phyloP scores from a whole-genome alignment of 2,888 invertebrate genomes.

The Serripes groenlandicus region DNA sequence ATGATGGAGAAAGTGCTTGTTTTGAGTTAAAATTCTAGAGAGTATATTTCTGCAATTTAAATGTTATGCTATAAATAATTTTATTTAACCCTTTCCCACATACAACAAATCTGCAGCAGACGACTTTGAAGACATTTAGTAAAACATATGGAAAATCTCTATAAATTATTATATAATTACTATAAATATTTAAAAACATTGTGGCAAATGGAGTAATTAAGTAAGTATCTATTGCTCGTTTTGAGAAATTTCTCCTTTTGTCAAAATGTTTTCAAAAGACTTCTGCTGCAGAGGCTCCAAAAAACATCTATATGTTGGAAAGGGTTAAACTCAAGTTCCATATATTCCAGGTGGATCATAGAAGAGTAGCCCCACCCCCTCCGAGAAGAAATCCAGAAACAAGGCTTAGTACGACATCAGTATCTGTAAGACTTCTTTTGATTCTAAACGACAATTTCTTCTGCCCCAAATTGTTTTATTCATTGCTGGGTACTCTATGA shows the following conservation, averaged over 20 bases:
- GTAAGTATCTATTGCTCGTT: too few species aligned
- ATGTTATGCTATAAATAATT: neutral
- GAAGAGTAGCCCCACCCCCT: constrained; percentile 65
- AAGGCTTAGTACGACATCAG: constrained; percentile 67
- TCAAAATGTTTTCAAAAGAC: neutral
- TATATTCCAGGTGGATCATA: constrained; percentile 32
- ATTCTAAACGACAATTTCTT: too few species aligned
- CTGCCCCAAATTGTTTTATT: too few species aligned
- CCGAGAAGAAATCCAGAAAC: constrained; percentile 71
- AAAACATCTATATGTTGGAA: neutral
- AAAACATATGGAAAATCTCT: neutral
- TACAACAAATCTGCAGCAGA: neutral
- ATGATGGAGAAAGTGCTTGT: too few species aligned
- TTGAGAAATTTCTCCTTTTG: neutral
- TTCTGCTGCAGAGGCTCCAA: neutral
- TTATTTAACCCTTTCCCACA: neutral
- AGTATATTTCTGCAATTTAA: too few species aligned
- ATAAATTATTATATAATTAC: neutral
- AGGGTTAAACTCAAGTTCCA: neutral
- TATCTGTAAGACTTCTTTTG: constrained; percentile 47
- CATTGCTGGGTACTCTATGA: too few species aligned
- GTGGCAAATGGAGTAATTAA: neutral
- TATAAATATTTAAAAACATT: neutral
- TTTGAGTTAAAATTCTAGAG: too few species aligned
- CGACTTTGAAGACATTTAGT: neutral